These are phyloP conservation scores for Loxodonta africana DNA, from an alignment of 2,113 vertebrate genomes.

Conservation along the genomic window DNA sequence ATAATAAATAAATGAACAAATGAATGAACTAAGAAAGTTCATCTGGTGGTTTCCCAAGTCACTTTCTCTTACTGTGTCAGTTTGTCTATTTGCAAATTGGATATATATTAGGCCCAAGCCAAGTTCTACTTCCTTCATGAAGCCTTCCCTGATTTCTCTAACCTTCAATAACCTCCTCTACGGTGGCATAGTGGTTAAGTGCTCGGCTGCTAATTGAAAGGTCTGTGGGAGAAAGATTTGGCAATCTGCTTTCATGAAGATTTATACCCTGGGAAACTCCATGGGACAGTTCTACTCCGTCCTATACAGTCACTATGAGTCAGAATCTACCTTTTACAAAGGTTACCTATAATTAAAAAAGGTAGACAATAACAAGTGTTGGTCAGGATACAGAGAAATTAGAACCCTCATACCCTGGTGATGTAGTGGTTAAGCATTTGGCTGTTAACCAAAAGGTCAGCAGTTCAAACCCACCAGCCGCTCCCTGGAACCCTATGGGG, in stretches of 20 bases:
- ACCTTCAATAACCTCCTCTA: slow-evolving; percentile 19
- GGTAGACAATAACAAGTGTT: background rate
- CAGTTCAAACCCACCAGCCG: too few species aligned
- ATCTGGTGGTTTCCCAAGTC: background rate
- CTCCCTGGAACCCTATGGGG: too few species aligned
- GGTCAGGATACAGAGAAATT: background rate
- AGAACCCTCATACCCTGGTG: background rate
- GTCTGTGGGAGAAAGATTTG: background rate
- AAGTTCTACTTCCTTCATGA: slow-evolving; percentile 6
- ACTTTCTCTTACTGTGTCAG: background rate
- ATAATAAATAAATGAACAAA: slow-evolving; percentile 42
- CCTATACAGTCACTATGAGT: too few species aligned
- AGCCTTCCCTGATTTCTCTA: slow-evolving; percentile 12
- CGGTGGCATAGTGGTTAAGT: background rate
- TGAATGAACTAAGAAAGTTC: slow-evolving; percentile 10
- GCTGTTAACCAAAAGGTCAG: too few species aligned
- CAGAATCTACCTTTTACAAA: background rate
- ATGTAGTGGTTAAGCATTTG: too few species aligned
- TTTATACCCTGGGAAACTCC: background rate
- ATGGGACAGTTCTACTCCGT: background rate
- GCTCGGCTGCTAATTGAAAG: background rate
- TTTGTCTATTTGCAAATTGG: background rate
- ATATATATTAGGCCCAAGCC: background rate
- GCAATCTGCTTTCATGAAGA: background rate
- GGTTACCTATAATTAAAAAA: background rate